phyloP scores from a whole-genome alignment of 1,140 invertebrate genomes.

The Panulirus ornatus region DNA sequence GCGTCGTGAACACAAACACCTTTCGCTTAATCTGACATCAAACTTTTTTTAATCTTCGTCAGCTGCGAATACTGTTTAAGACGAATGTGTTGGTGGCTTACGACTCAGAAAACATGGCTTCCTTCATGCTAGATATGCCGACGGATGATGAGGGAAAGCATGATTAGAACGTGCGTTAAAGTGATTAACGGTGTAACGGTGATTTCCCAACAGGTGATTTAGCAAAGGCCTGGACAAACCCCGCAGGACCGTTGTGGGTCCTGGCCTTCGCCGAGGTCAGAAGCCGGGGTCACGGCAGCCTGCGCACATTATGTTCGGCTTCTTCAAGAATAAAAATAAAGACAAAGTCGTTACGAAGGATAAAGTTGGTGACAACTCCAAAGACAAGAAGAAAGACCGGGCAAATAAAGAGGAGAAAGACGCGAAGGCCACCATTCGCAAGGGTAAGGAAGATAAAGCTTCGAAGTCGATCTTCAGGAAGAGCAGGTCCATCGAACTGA shows the following conservation, averaged over 20 bases:
- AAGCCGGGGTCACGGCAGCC: not conserved
- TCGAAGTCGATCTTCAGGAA: slow-evolving; percentile 58
- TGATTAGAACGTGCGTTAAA: not conserved
- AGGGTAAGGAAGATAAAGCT: slow-evolving; percentile 39
- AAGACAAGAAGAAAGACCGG: slow-evolving; percentile 61
- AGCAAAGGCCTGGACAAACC: not conserved
- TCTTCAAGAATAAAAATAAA: slow-evolving; percentile 64
- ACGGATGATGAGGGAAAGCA: not conserved
- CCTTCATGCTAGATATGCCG: too few relatives aligned
- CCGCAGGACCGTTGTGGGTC: not conserved
- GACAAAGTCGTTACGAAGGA: slow-evolving; percentile 55
- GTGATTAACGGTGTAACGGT: too few relatives aligned
- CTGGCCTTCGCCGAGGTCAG: not conserved
- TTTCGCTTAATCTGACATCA: too few relatives aligned
- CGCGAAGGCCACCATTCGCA: slow-evolving; percentile 4
- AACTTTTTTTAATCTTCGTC: too few relatives aligned
- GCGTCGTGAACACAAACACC: too few relatives aligned
- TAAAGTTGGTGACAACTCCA: slow-evolving; percentile 30
- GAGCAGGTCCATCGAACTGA: slow-evolving; percentile 52
- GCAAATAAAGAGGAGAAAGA: slow-evolving; percentile 52
- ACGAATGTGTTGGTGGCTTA: too few relatives aligned
- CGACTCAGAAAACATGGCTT: too few relatives aligned
- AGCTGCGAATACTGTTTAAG: too few relatives aligned
- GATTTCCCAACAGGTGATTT: not conserved
- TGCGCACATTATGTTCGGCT: slow-evolving; percentile 60